Conservation (phyloP, 2,888 invertebrate genomes). For the Microctonus aethiopoides region DNA sequence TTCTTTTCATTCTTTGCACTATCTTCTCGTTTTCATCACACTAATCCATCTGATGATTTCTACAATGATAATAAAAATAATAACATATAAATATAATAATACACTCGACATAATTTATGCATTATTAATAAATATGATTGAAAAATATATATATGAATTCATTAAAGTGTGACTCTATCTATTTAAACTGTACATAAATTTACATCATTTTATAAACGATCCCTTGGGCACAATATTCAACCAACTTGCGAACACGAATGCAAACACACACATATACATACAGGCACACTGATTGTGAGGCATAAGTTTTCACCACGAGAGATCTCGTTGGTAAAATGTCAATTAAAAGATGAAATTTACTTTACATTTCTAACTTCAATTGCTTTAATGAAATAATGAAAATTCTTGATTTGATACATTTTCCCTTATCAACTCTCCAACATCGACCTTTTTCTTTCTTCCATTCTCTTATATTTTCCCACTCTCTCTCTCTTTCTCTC, state of each 20-base stretch:
- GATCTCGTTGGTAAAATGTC: neutral
- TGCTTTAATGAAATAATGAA: neutral
- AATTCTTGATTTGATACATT: neutral
- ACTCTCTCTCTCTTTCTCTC: too few species aligned
- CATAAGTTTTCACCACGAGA: neutral
- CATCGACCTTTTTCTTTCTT: neutral
- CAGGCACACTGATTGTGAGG: neutral
- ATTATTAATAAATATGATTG: neutral
- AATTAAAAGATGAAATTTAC: neutral
- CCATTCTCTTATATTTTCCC: too few species aligned
- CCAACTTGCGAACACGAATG: neutral
- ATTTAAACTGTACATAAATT: neutral
- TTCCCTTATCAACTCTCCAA: neutral
- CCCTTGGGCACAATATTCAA: neutral
- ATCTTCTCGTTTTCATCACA: neutral
- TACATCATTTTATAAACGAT: neutral
- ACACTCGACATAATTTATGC: too few species aligned
- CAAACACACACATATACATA: neutral
- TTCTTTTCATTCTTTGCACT: neutral
- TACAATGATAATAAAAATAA: too few species aligned
- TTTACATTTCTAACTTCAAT: neutral
- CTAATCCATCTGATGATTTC: too few species aligned
- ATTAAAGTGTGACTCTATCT: neutral
- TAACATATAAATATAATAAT: too few species aligned
- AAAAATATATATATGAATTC: neutral